Percentiles rank a stretch among this genome's conserved stretches.
Conservation (phyloP, 2,797 vertebrate species). For the Alosa sapidissima region DNA sequence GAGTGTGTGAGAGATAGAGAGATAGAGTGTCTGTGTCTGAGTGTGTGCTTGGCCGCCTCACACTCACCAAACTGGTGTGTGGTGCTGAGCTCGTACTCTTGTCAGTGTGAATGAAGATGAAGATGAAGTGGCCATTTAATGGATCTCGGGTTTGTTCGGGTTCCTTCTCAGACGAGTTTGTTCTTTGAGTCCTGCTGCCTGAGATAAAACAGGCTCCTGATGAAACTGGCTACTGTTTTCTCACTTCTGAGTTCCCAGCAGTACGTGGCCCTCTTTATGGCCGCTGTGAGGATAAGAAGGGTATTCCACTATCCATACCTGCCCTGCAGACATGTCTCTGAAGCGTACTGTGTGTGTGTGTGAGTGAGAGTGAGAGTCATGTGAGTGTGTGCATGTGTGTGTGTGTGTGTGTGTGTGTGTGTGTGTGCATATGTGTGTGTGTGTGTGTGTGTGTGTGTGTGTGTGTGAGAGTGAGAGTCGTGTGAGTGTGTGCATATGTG, state of each 20-base stretch:
- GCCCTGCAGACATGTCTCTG: neutral
- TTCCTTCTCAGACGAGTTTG: neutral
- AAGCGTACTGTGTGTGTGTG: neutral
- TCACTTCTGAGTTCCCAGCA: neutral
- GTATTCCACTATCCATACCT: neutral
- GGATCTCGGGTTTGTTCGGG: neutral
- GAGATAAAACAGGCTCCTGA: neutral
- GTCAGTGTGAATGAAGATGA: conserved; percentile 1
- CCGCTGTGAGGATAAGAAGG: neutral
- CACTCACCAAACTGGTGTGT: neutral
- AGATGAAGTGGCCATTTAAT: neutral
- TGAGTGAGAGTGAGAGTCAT: neutral
- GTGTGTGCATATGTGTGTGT: no score
- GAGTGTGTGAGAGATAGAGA: no score
- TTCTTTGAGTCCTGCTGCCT: conserved; percentile 15
- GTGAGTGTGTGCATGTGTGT: neutral
- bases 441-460: neutral
- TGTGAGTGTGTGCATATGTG: neutral
- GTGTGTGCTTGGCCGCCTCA: neutral
- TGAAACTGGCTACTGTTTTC: neutral
- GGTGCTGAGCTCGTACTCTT: neutral
- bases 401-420: no score
- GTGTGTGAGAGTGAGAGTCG: no score
- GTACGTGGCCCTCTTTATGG: neutral
- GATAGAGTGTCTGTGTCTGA: neutral